These are phyloP conservation scores for Agrypnia vestita DNA, from an alignment of 1,140 invertebrate species.

Conservation along the genomic window DNA sequence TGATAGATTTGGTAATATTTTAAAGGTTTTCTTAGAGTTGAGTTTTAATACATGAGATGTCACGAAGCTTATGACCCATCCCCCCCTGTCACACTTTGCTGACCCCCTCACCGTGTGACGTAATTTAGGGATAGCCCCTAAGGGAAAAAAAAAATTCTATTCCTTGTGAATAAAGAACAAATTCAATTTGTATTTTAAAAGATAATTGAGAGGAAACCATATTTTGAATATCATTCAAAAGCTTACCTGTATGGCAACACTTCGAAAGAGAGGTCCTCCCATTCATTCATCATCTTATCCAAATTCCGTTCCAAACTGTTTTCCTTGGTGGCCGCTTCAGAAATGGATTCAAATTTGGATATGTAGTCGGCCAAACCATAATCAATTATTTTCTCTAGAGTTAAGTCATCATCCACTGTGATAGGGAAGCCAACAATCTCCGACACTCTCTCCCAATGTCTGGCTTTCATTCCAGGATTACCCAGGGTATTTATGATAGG, in stretches of 20 bases:
- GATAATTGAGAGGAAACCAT: not conserved
- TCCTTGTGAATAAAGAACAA: conserved; percentile 4
- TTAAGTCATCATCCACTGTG: conserved; percentile 87
- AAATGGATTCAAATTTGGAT: conserved; percentile 92
- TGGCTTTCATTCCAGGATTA: conserved; percentile 92
- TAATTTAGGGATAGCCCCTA: too few relatives aligned
- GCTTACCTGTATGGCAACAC: conserved; percentile 79
- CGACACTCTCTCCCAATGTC: conserved; percentile 97
- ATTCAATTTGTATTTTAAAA: not conserved
- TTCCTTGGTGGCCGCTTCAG: conserved; percentile 96
- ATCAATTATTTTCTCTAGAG: conserved; percentile 93
- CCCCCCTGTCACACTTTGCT: too few relatives aligned
- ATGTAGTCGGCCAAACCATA: conserved; percentile 94
- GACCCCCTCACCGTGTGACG: too few relatives aligned
- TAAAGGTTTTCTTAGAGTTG: too few relatives aligned
- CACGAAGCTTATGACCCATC: too few relatives aligned
- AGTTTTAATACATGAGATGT: too few relatives aligned
- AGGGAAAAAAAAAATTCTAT: too few relatives aligned
- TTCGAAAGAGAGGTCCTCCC: conserved; percentile 89
- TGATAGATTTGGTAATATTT: too few relatives aligned
- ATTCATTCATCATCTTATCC: conserved; percentile 93
- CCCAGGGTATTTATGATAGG: conserved; percentile 93
- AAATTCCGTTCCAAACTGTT: conserved; percentile 93
- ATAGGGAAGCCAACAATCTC: conserved; percentile 96
- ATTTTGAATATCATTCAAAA: not conserved